A percentile compares a stretch with the other conserved stretches of the same genome.
phyloP scores from a whole-genome alignment of 1,140 invertebrate genomes.

The Schlechtendalia chinensis region DNA sequence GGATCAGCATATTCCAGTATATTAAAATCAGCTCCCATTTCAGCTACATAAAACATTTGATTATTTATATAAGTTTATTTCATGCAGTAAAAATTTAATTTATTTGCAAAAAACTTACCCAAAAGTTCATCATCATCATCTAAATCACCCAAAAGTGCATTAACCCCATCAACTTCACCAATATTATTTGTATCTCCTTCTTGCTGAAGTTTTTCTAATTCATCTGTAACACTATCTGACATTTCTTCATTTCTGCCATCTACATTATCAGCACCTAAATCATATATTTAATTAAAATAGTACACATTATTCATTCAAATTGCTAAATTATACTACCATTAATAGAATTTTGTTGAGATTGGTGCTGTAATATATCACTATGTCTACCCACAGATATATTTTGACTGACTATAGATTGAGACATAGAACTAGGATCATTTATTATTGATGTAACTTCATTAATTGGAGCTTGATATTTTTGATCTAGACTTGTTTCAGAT shows the following conservation, averaged over 20 bases:
- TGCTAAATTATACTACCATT: not conserved
- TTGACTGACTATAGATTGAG: slow-evolving; percentile 25
- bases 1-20: slow-evolving; percentile 94
- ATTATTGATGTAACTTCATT: slow-evolving; percentile 44
- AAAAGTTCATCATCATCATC: slow-evolving; percentile 85
- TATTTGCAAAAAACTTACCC: slow-evolving; percentile 58
- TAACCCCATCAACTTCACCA: slow-evolving; percentile 71
- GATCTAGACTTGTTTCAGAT: slow-evolving; percentile 20
- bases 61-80: slow-evolving; percentile 52
- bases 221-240: slow-evolving; percentile 74
- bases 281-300: slow-evolving; percentile 9
- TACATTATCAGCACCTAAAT: slow-evolving; percentile 43
- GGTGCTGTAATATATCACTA: slow-evolving; percentile 33
- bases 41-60: slow-evolving; percentile 62
- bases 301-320: not conserved
- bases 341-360: slow-evolving; percentile 43
- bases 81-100: slow-evolving; percentile 51
- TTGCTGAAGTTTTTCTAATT: slow-evolving; percentile 77
- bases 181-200: slow-evolving; percentile 63
- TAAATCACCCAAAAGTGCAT: slow-evolving; percentile 75
- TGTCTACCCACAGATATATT: slow-evolving; percentile 36
- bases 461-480: slow-evolving; percentile 38
- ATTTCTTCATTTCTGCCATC: slow-evolving; percentile 60
- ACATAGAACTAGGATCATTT: slow-evolving; percentile 36
- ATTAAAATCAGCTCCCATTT: slow-evolving; percentile 92